phyloP scores from a whole-genome alignment of 2,113 vertebrate genomes.

The Sylvicapra grimmia region DNA sequence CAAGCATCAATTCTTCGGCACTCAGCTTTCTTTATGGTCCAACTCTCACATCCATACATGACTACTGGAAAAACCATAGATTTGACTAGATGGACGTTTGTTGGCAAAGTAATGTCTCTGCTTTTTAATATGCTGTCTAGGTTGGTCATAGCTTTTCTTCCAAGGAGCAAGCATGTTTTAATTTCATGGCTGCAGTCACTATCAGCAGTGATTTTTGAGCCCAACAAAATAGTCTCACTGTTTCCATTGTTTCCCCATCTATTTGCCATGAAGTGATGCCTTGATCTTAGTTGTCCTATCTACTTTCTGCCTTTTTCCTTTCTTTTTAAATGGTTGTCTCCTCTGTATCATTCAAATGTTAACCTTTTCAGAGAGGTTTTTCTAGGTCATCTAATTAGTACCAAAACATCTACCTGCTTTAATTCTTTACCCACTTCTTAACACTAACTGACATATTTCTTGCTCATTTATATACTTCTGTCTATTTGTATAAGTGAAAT shows the following conservation, averaged over 20 bases:
- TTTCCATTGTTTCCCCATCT: background rate
- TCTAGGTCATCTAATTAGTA: background rate
- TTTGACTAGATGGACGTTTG: background rate
- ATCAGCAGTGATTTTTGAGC: background rate
- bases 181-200: background rate
- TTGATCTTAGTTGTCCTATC: background rate
- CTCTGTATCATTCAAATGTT: background rate
- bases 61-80: background rate
- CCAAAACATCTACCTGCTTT: background rate
- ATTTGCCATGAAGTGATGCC: background rate
- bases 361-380: background rate
- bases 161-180: background rate
- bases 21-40: background rate
- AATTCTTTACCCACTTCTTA: background rate
- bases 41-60: background rate
- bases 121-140: background rate
- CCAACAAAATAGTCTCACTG: background rate
- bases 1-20: accelerated
- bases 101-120: background rate
- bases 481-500: background rate
- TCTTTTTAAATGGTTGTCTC: background rate
- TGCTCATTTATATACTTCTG: background rate
- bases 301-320: background rate
- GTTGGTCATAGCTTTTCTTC: background rate
- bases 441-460: background rate